Percentiles rank a stretch among this genome's conserved stretches.
phyloP scores from a whole-genome alignment of 2,797 vertebrate species.

The Sebastes paucispinis region DNA sequence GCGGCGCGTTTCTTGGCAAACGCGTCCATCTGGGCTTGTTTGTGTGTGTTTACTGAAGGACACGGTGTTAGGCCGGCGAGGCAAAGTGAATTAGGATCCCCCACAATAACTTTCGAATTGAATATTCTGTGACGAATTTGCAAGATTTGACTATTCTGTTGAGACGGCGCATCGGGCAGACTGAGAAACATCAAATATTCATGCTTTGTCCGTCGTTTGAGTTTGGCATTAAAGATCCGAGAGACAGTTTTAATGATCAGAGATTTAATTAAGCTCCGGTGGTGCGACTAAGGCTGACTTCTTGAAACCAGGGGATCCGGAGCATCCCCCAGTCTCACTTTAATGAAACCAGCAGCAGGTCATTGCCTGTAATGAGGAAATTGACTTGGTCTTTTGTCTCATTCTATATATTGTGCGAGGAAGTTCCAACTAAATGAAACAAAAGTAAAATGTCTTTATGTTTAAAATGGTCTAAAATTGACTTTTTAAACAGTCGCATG shows the following conservation, averaged over 20 bases:
- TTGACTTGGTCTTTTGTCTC: conserved; percentile 49
- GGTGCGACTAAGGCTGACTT: conserved; percentile 18
- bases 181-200: conserved; percentile 59
- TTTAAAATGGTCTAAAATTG: neutral
- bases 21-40: neutral
- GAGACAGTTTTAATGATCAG: conserved; percentile 61
- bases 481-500: conserved; percentile 14
- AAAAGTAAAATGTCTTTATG: neutral
- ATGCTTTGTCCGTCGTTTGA: conserved; percentile 22
- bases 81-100: neutral
- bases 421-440: neutral
- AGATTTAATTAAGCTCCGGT: conserved; percentile 66
- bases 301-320: conserved; percentile 36
- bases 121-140: conserved; percentile 28
- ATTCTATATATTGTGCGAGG: neutral
- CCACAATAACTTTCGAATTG: neutral
- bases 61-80: neutral
- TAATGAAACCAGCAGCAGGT: conserved; percentile 67
- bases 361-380: conserved; percentile 61
- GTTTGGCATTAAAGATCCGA: conserved; percentile 30
- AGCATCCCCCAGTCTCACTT: conserved; percentile 44
- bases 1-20: neutral
- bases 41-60: conserved; percentile 42
- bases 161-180: conserved; percentile 1
- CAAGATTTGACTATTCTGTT: conserved; percentile 8